Evolutionary conservation across 2,888 invertebrate genomes (phyloP).

Genomic region (Drosophila incognita): DNA sequence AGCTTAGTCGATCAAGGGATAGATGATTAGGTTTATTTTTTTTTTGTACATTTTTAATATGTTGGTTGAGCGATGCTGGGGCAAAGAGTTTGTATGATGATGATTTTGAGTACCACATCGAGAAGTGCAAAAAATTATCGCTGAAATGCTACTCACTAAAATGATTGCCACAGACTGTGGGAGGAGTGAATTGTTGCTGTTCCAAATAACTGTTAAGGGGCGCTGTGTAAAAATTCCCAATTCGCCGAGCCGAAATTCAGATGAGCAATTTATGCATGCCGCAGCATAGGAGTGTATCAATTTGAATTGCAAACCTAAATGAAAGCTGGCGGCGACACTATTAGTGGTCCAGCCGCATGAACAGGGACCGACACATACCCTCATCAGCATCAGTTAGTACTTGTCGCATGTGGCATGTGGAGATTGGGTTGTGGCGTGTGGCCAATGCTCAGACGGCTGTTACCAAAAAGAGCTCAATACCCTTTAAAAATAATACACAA

Average conservation of each 20-base stretch:
- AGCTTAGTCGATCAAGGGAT: background rate
- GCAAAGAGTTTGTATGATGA: background rate
- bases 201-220: background rate
- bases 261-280: constrained; percentile 1
- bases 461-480: constrained; percentile 13
- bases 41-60: background rate
- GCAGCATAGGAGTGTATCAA: constrained; percentile 15
- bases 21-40: background rate
- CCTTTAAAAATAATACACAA: background rate
- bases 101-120: background rate
- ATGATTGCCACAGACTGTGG: background rate
- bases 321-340: background rate
- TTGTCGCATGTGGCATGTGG: constrained; percentile 12
- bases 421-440: background rate
- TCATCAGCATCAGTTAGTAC: constrained; percentile 18
- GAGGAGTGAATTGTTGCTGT: background rate
- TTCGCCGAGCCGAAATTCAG: background rate
- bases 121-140: background rate
- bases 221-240: background rate
- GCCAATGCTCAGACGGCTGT: background rate
- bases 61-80: background rate
- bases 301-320: constrained; percentile 39
- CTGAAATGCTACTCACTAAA: background rate
- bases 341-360: background rate
- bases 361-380: constrained; percentile 29